These are phyloP conservation scores for Myotis myotis DNA, from an alignment of 2,797 vertebrate genomes.

Conservation along the genomic window DNA sequence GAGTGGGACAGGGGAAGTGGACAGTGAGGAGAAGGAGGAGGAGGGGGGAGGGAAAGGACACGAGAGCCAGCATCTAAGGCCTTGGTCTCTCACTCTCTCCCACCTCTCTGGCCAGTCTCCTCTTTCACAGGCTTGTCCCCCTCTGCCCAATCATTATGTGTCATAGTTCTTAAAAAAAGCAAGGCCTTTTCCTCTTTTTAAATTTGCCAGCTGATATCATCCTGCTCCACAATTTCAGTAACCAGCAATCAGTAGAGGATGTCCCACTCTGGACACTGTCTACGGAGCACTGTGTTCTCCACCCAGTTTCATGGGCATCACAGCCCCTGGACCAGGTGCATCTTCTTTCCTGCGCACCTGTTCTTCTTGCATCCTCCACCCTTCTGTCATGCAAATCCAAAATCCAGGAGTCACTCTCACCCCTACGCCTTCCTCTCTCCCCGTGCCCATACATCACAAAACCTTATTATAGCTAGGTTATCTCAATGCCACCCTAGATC, in stretches of 20 bases:
- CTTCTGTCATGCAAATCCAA: not conserved
- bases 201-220: not conserved
- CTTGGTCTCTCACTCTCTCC: not conserved
- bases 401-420: not conserved
- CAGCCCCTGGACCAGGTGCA: no score
- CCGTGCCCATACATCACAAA: fast-evolving
- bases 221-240: no score
- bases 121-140: not conserved
- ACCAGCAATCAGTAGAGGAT: not conserved
- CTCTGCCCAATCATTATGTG: not conserved
- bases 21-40: not conserved
- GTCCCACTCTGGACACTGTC: fast-evolving
- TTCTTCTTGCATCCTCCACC: not conserved
- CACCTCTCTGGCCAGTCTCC: not conserved
- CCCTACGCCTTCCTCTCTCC: not conserved
- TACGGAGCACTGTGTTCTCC: not conserved
- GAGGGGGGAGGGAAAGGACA: not conserved
- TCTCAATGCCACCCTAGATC: no score
- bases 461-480: not conserved
- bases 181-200: not conserved
- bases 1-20: not conserved
- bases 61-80: not conserved
- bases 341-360: not conserved
- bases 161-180: not conserved
- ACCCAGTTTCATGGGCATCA: fast-evolving